Base-by-base conservation (phyloP, 2,113 vertebrate species). In the Lophura nycthemera region DNA sequence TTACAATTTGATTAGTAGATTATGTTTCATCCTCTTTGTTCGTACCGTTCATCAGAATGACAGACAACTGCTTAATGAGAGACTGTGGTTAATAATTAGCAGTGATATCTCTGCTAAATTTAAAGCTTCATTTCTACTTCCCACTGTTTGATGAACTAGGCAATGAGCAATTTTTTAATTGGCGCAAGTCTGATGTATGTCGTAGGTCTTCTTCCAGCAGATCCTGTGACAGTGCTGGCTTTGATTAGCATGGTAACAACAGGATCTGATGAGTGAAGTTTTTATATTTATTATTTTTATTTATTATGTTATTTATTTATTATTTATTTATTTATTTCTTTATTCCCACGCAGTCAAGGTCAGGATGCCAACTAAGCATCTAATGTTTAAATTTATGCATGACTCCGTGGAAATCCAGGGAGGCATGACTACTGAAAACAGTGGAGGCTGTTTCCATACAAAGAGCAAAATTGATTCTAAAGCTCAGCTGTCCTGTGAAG, bases 21-120 rank as follows among this genome's bases (percentile, higher is more conserved):
- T 89, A 13, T 88, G 81, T 93, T 93, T 92, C 69, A 79, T 75
- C 59, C 54, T 90, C 34, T 89, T 73, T 73, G 71, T 89, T 94
- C 91, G 30, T 87, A 27, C 27, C 30, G 19, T 64, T 70, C 48
- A 11, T 73, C 90, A 80, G 60, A 93, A 83, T 87, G 94, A 92
- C 75, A 92, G 83, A 24, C 74, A 94, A 86, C 24, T 61, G n/a
- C 81, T 92, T 91, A 87, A 96, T 92, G 67, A 93, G 75, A 77
- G 71, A 74, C 72, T 67, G 67, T 87, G 64, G 92, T 91, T 95
- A 91, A 93, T 94, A 92, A 95, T 94, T 91, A 92, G 87, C 75
- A 71, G 81, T 85, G 83, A 32, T 88, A 83, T 92, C 92, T 89
- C 89, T 92, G 87, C 91, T 95, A 91, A 95, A 94, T 96, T 92